These are phyloP conservation scores for Parauchenoglanis ngamensis DNA, from an alignment of 2,797 vertebrate genomes.

Conservation along the genomic window DNA sequence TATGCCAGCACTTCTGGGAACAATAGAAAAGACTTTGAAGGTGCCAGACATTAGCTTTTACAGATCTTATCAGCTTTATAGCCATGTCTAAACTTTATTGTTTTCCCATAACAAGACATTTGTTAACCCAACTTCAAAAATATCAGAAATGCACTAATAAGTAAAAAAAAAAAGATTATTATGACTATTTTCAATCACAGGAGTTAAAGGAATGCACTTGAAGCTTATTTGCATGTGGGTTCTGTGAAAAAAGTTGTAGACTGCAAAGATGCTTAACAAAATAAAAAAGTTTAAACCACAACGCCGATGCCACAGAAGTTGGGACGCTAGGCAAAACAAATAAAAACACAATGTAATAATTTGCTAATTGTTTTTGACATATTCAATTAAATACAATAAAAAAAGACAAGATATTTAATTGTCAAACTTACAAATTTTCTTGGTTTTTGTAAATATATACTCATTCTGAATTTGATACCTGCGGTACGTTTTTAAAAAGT, in stretches of 20 bases:
- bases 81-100: neutral
- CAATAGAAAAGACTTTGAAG: conserved; percentile 35
- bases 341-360: too few species aligned
- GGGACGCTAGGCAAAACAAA: too few species aligned
- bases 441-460: too few species aligned
- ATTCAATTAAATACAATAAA: too few species aligned
- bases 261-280: neutral
- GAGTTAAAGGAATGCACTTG: neutral
- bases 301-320: too few species aligned
- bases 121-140: neutral
- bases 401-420: too few species aligned
- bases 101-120: conserved; percentile 20
- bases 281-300: neutral
- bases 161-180: neutral
- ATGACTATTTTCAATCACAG: neutral
- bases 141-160: neutral
- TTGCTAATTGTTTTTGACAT: too few species aligned
- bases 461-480: too few species aligned
- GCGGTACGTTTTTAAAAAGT: too few species aligned
- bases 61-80: conserved; percentile 41
- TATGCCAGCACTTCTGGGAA: conserved; percentile 10
- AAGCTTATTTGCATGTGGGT: neutral
- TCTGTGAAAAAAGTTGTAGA: neutral
- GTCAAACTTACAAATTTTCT: too few species aligned
- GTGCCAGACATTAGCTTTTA: neutral